phyloP scores from a whole-genome alignment of 2,888 invertebrate genomes.

The Noctua comes region DNA sequence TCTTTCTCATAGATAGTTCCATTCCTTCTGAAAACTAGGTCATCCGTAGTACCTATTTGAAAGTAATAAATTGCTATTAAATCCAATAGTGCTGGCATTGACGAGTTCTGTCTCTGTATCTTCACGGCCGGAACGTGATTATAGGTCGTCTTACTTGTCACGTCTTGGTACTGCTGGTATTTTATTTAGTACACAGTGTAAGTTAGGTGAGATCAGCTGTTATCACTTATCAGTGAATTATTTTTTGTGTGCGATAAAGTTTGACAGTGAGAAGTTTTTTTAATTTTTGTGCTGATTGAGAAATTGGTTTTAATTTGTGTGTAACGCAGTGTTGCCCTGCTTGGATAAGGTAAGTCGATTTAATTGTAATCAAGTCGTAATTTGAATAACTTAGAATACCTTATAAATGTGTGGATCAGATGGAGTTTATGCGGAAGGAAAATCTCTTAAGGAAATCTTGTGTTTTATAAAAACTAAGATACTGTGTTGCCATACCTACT shows the following conservation, averaged over 20 bases:
- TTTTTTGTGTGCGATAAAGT: slow-evolving; percentile 9
- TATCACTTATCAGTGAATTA: slow-evolving; percentile 36
- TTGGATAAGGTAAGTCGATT: slow-evolving; percentile 21
- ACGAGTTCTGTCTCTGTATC: slow-evolving; percentile 35
- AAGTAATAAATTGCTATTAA: slow-evolving; percentile 38
- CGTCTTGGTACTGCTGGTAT: neutral
- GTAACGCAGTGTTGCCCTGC: neutral
- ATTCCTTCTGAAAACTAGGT: slow-evolving; percentile 16
- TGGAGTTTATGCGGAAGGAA: slow-evolving; percentile 25
- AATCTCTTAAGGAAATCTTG: slow-evolving; percentile 19
- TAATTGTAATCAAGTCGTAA: neutral
- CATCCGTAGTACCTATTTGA: slow-evolving; percentile 31
- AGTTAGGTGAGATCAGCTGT: slow-evolving; percentile 26
- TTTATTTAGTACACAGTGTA: slow-evolving; percentile 35
- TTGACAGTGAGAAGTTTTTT: neutral
- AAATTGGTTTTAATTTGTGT: neutral
- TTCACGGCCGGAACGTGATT: slow-evolving; percentile 55
- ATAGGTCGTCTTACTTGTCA: slow-evolving; percentile 29
- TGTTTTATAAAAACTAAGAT: slow-evolving; percentile 1
- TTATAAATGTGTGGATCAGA: neutral
- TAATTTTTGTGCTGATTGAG: accelerated
- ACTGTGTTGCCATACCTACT: neutral
- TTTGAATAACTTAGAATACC: neutral
- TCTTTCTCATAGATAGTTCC: neutral
- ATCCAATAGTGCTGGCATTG: slow-evolving; percentile 52